phyloP scores from a whole-genome alignment of 2,888 invertebrate species.

The Patella ulyssiponensis region DNA sequence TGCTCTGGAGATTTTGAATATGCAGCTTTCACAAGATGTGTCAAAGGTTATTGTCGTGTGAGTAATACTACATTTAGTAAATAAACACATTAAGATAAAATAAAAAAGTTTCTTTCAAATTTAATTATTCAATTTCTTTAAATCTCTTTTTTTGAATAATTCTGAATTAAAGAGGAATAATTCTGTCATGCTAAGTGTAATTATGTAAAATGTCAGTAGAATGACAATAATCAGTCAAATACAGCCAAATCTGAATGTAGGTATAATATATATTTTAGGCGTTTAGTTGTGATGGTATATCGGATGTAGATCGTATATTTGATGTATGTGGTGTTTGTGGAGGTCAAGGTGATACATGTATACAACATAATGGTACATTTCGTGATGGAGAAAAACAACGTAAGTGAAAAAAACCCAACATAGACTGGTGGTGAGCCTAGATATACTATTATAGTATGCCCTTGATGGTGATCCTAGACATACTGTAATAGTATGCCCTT shows the following conservation, averaged over 20 bases:
- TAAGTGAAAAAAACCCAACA: constrained; percentile 28
- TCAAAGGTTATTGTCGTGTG: constrained; percentile 54
- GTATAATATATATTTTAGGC: constrained; percentile 33
- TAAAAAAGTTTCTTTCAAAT: too few relatives aligned
- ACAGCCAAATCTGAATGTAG: too few relatives aligned
- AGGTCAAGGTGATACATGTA: constrained; percentile 53
- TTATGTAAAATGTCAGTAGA: neutral
- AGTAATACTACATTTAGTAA: neutral
- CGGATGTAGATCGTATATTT: constrained; percentile 42
- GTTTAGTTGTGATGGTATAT: constrained; percentile 60
- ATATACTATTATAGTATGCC: too few relatives aligned
- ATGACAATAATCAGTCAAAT: too few relatives aligned
- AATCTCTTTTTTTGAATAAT: too few relatives aligned
- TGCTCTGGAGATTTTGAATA: constrained; percentile 34
- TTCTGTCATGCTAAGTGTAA: neutral
- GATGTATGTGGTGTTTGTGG: constrained; percentile 58
- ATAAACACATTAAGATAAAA: neutral
- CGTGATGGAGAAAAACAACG: constrained; percentile 43
- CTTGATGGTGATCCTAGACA: too few relatives aligned
- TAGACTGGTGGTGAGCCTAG: neutral
- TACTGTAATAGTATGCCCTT: too few relatives aligned
- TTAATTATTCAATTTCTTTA: too few relatives aligned
- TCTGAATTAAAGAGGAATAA: neutral
- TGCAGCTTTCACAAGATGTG: constrained; percentile 47
- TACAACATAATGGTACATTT: constrained; percentile 43